Percentiles rank a stretch among this genome's conserved stretches.
Conservation (phyloP, 2,113 vertebrate genomes). For the Sciurus niger region DNA sequence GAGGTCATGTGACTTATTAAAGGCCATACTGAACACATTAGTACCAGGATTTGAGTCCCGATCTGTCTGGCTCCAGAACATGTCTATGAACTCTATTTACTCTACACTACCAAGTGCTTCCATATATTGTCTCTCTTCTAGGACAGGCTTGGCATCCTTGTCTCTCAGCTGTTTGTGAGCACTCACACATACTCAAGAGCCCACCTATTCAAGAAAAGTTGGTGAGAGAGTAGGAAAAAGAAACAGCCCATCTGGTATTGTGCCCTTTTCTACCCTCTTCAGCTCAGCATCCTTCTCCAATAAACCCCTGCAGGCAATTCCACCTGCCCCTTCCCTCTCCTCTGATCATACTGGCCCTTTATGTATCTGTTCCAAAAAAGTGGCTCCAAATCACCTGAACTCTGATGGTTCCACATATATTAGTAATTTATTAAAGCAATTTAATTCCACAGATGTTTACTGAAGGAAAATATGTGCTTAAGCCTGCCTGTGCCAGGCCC, state of each 20-base stretch:
- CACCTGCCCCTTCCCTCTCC: not conserved
- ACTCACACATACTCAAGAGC: not conserved
- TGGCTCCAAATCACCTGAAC: constrained; percentile 43
- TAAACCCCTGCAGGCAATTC: constrained; percentile 3
- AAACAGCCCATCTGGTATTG: not conserved
- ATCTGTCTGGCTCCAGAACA: not conserved
- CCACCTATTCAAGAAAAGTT: constrained; percentile 16
- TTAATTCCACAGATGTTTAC: constrained; percentile 65
- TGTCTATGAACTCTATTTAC: not conserved
- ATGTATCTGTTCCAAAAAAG: constrained; percentile 38
- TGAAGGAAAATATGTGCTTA: constrained; percentile 44
- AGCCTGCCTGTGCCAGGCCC: constrained; percentile 61
- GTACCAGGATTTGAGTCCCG: constrained; percentile 30
- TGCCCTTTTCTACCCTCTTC: not conserved
- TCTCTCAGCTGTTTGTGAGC: constrained; percentile 20
- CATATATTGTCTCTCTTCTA: constrained; percentile 49
- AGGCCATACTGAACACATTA: not conserved
- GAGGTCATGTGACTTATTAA: constrained; percentile 19
- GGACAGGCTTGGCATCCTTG: not conserved
- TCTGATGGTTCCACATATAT: not conserved
- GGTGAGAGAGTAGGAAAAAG: constrained; percentile 23
- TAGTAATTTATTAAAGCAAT: constrained; percentile 46
- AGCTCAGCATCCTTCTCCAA: constrained; percentile 23
- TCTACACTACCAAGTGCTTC: not conserved
- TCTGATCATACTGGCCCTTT: not conserved